These are phyloP conservation scores for Apostichopus californicus DNA, from an alignment of 35 echinoderm and acorn worm genomes.

Conservation along the genomic window DNA sequence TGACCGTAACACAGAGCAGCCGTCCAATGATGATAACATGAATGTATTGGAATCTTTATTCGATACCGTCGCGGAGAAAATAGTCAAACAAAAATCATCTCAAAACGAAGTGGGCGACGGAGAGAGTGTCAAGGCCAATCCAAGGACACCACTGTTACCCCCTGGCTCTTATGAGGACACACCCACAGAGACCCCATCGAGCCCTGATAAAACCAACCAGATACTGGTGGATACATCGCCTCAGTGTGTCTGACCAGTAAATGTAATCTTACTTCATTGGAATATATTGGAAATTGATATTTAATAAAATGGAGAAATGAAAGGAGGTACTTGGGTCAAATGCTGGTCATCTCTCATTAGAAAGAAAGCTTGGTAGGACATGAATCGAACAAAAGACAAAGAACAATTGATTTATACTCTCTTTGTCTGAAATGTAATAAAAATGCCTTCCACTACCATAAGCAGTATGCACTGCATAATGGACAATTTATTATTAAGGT, in stretches of 20 bases:
- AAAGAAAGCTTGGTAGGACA: too few relatives aligned
- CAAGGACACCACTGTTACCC: slow-evolving; percentile 10
- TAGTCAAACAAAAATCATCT: slow-evolving; percentile 24
- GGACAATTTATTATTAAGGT: too few relatives aligned
- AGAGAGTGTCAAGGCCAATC: background rate
- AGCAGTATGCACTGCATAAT: too few relatives aligned
- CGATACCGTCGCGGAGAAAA: slow-evolving; percentile 43
- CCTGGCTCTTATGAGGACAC: background rate
- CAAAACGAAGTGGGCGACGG: background rate
- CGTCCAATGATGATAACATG: background rate
- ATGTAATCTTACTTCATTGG: too few relatives aligned
- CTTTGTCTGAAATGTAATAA: too few relatives aligned
- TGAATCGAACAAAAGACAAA: too few relatives aligned
- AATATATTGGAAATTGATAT: too few relatives aligned
- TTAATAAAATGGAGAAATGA: too few relatives aligned
- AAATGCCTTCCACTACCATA: too few relatives aligned
- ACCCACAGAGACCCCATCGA: background rate
- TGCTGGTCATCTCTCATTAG: too few relatives aligned
- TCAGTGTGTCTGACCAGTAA: slow-evolving; percentile 41
- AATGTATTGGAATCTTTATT: slow-evolving; percentile 24
- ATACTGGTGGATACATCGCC: slow-evolving; percentile 35
- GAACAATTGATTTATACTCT: too few relatives aligned
- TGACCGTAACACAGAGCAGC: background rate
- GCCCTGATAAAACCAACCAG: background rate
- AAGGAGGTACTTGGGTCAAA: too few relatives aligned